phyloP scores from a whole-genome alignment of 2,113 vertebrate genomes.

The Cynocephalus volans region DNA sequence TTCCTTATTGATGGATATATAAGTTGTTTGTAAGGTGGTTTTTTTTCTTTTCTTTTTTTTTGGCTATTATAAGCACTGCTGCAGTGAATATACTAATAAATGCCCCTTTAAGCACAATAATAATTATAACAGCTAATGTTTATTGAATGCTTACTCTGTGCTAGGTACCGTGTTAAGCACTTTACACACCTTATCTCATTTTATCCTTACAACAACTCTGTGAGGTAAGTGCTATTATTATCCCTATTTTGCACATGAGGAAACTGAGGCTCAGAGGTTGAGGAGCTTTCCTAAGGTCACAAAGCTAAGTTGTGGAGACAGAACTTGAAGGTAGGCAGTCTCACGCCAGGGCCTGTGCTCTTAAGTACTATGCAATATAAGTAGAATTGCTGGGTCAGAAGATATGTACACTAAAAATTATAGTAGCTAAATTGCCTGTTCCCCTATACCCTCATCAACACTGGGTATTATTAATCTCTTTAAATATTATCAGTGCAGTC shows the following conservation, averaged over 20 bases:
- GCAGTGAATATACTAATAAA: neutral
- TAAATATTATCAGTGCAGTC: neutral
- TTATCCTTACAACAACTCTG: constrained; percentile 6
- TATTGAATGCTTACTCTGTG: neutral
- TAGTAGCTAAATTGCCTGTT: neutral
- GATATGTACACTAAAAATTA: constrained; percentile 5
- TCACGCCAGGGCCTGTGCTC: neutral
- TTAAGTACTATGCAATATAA: neutral
- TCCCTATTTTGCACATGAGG: constrained; percentile 37
- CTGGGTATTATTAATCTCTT: neutral
- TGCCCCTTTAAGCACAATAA: neutral
- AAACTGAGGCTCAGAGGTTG: neutral
- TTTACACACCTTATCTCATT: constrained; percentile 35
- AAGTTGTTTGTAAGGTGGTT: neutral
- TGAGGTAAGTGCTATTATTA: neutral
- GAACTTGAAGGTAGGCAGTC: neutral
- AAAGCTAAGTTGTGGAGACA: neutral
- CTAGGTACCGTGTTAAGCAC: neutral
- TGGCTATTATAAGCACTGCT: neutral
- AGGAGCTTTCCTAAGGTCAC: constrained; percentile 36
- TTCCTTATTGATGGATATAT: constrained; percentile 8
- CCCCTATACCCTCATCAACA: neutral
- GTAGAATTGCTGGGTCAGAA: neutral
- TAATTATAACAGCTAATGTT: neutral
- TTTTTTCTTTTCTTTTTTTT: neutral